Evolutionary conservation across 2,888 invertebrate genomes (phyloP), one percentile per base, ranked within the genome.

Genomic region (Cyclophora albipunctata): DNA sequence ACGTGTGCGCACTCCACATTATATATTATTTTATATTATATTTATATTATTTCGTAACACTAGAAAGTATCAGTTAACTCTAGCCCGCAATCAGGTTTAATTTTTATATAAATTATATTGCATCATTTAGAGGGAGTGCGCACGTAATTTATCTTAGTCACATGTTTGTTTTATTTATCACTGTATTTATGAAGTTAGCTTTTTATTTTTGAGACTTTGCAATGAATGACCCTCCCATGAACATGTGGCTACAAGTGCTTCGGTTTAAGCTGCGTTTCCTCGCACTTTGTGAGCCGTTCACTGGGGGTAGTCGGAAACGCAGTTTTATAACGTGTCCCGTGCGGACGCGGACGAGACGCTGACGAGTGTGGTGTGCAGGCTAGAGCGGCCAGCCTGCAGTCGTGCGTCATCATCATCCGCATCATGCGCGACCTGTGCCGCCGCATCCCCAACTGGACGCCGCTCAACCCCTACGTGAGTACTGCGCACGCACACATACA

Each of bases 361-460:
- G 42, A 41, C 46, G 45, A 35, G 43, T 37, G 40, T 42, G 45
- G 72, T 67, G 73, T 40, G 57, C 62, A 97, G 97, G 98, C 98
- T 92, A 96, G 97, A 89, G 98, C 98, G 61, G 95, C 96, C 70
- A 95, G 96, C 63, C 92, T 98, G 75, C 97, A 97, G 87, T 98
- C 97, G 65, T 98, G 98, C 84, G 97, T 98, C 58, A 95, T 98
- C 90, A 94, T 98, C 73, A 97, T 99, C 76, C 93, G 99, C 62
- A 95, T 99, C 73, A 91, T 99, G 84, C 92, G 98, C 64, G 98
- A 99, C 90, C 91, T 99, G 54, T 98, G 98, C 84, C 95, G 95
- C 78, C 93, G 98, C 71, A 94, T 97, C 53, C 96, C 97, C 59
- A 96, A 97, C 53, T 99, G 98, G 98, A 93, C 95, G 65, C 94